These are phyloP conservation scores for Acanthococcus lagerstroemiae DNA, from an alignment of 2,888 invertebrate genomes.

Conservation along the genomic window DNA sequence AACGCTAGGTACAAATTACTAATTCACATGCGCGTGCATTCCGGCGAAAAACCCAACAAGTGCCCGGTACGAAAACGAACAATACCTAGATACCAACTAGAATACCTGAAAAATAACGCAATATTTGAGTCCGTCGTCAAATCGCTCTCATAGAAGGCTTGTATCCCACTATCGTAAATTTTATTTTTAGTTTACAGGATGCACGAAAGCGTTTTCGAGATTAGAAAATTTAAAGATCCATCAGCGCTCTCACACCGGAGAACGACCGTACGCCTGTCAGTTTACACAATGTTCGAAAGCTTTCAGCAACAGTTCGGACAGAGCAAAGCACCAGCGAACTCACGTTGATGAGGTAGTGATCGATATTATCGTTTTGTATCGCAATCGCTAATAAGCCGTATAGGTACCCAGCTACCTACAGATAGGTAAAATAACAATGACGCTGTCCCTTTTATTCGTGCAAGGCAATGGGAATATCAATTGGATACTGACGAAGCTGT, in stretches of 20 bases:
- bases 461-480: no score
- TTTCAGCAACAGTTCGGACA: slow-evolving; percentile 95
- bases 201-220: slow-evolving; percentile 90
- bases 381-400: no score
- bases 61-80: slow-evolving; percentile 69
- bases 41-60: slow-evolving; percentile 95
- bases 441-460: no score
- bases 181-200: slow-evolving; percentile 72
- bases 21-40: slow-evolving; percentile 94
- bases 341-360: slow-evolving; percentile 96
- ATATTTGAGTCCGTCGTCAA: no score
- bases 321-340: slow-evolving; percentile 96
- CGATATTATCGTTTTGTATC: no score
- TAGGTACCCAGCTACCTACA: no score
- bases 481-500: no score
- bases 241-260: slow-evolving; percentile 88
- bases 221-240: slow-evolving; percentile 97
- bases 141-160: no score
- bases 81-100: background rate
- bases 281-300: slow-evolving; percentile 87
- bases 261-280: slow-evolving; percentile 90
- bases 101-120: no score
- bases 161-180: background rate
- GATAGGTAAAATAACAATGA: background rate
- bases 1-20: slow-evolving; percentile 95